These are phyloP conservation scores for Pagetopsis macropterus DNA, from an alignment of 2,797 vertebrate genomes.

Conservation along the genomic window DNA sequence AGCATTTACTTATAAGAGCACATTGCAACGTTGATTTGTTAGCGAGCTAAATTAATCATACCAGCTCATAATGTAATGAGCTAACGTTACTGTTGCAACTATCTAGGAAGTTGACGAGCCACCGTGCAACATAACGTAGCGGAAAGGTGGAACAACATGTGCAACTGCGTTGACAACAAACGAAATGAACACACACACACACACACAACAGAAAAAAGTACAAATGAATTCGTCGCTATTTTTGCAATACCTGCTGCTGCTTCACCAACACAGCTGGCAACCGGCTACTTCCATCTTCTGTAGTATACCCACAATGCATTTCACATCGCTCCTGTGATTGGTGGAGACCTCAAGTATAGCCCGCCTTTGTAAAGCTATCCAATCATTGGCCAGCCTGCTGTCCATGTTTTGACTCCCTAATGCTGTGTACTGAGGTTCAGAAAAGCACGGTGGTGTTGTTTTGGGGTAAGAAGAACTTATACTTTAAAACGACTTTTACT, in stretches of 20 bases:
- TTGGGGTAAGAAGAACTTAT: constrained; percentile 27
- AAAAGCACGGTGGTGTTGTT: neutral
- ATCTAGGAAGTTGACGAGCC: neutral
- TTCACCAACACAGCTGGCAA: neutral
- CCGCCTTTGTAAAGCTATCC: constrained; percentile 45
- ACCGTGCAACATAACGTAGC: rapidly evolving
- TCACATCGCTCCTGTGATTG: constrained; percentile 38
- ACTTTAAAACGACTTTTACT: neutral
- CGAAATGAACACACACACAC: rapidly evolving
- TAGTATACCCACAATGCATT: constrained; percentile 57
- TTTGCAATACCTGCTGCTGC: constrained; percentile 20
- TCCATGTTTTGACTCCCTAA: neutral
- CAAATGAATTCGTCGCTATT: rapidly evolving
- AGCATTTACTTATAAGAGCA: neutral
- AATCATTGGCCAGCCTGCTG: constrained; percentile 27
- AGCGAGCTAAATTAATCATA: neutral
- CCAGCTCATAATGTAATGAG: neutral
- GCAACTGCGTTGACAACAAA: neutral
- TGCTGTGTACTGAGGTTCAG: neutral
- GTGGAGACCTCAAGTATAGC: neutral
- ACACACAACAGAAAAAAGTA: neutral
- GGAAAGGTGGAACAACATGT: neutral
- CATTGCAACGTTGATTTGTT: neutral
- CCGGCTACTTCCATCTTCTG: neutral
- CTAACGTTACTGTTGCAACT: neutral